Evolutionary conservation across 2,888 invertebrate genomes (phyloP).

Genomic region (Odiellus spinosus): DNA sequence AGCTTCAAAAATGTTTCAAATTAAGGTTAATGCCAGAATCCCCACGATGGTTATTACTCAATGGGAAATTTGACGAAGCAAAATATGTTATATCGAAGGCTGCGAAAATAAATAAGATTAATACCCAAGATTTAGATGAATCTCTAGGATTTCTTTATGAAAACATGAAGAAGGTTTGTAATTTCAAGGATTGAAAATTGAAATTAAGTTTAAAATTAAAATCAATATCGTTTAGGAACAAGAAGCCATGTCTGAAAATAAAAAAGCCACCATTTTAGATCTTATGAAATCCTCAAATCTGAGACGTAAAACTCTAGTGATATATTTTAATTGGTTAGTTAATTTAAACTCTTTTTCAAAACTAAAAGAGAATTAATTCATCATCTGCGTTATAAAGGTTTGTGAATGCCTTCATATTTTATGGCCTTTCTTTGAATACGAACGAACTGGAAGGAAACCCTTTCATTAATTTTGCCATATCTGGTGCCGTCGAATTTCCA

Average conservation of each 20-base stretch:
- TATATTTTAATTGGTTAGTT: neutral
- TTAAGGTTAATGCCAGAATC: slow-evolving; percentile 72
- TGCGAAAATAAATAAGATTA: slow-evolving; percentile 26
- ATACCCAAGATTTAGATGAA: neutral
- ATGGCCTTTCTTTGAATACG: slow-evolving; percentile 18
- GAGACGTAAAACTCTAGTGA: neutral
- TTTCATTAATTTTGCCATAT: slow-evolving; percentile 17
- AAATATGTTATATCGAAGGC: slow-evolving; percentile 41
- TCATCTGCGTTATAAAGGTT: no score
- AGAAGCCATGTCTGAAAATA: neutral
- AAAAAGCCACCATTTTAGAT: neutral
- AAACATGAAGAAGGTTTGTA: neutral
- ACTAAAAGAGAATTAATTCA: no score
- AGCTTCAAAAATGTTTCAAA: no score
- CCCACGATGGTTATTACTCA: slow-evolving; percentile 75
- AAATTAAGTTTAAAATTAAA: no score
- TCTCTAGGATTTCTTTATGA: neutral
- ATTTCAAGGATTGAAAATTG: no score
- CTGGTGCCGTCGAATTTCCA: slow-evolving; percentile 19
- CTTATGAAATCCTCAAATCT: neutral
- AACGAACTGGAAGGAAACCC: slow-evolving; percentile 18
- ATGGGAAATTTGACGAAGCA: slow-evolving; percentile 55
- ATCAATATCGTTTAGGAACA: no score
- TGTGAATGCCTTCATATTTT: slow-evolving; percentile 18
- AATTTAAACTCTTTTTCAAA: no score